Base-by-base conservation (phyloP, 92 coral and sea anemone genomes). In the Desmophyllum pertusum region DNA sequence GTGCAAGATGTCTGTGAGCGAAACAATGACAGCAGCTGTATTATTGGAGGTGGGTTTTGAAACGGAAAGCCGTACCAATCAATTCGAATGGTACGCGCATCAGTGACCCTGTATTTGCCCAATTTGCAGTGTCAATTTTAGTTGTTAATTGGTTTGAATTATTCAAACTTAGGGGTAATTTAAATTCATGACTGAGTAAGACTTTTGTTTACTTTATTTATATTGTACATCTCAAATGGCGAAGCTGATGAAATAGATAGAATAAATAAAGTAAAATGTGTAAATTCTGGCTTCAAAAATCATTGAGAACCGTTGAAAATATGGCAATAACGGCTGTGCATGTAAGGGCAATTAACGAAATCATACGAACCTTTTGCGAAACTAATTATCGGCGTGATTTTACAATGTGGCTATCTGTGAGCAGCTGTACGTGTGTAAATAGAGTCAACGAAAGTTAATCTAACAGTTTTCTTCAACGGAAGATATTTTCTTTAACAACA, bases 91-190 rank as follows among this genome's bases (percentile, higher is more conserved):
- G 73, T 35, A n/a, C 73, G 37, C 67, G 59, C 62, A 74, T n/a
- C n/a, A n/a, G n/a, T 74, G 78, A 30, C 27, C 29, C 73, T 67
- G 9, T 36, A 67, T 36, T 38, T n/a, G n/a, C n/a, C n/a, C 45
- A 67, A 37, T 67, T 67, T 37, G 15, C 45, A 27, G 42, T 67
- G 42, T 67, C 25, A 21, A 37, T 37, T 36, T 36, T 35, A n/a
- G 75, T 25, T 41, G 75, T 50, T 48, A 50, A 74, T 74, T 74
- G 62, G 63, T 50, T 74, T 74, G 78, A 74, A 74, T 74, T 74
- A 74, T 74, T 74, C 63, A 74, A 30, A 74, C 21, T 31, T 19
- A 7, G 23, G n/a, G 18, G 62, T 51, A 67, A 74, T 74, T 50
- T 74, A 46, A 74, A 74, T 74, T 74, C 78, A 46, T 50, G 36